A percentile compares a stretch with the other conserved stretches of the same genome.
These are phyloP conservation scores for Bostrychus sinensis DNA, from an alignment of 2,113 vertebrate genomes.

Conservation along the genomic window DNA sequence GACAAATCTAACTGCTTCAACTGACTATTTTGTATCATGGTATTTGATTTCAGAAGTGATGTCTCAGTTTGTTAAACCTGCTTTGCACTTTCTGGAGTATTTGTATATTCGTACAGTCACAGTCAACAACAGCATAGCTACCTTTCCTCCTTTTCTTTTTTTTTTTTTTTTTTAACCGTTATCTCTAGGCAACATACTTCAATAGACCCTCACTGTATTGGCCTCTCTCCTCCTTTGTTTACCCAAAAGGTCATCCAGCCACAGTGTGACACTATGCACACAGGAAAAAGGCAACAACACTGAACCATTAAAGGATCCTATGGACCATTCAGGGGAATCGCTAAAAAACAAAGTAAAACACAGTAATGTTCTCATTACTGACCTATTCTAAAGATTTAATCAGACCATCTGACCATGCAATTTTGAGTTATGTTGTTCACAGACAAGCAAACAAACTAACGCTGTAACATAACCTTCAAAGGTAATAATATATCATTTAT, in stretches of 20 bases:
- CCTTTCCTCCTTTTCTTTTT: too few species aligned
- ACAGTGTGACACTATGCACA: constrained; percentile 23
- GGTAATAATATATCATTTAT: too few species aligned
- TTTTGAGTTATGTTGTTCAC: too few species aligned
- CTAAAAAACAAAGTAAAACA: too few species aligned
- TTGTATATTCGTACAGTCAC: too few species aligned
- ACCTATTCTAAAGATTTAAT: too few species aligned
- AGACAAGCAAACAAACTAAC: too few species aligned
- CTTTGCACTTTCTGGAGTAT: not conserved
- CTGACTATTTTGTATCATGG: not conserved
- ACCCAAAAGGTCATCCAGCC: constrained; percentile 56
- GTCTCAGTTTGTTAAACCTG: not conserved
- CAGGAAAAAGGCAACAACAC: not conserved
- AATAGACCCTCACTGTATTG: constrained; percentile 34
- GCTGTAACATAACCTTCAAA: too few species aligned
- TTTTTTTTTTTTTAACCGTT: too few species aligned
- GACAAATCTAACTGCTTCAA: not conserved
- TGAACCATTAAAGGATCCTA: too few species aligned
- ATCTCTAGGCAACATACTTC: constrained; percentile 38
- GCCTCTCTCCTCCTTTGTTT: constrained; percentile 32
- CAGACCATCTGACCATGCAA: too few species aligned
- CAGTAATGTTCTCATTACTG: too few species aligned
- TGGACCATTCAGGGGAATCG: constrained; percentile 41
- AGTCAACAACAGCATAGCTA: constrained; percentile 9
- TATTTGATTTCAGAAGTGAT: not conserved